phyloP scores from a whole-genome alignment of 2,888 invertebrate species.

The Eupsilia transversa region DNA sequence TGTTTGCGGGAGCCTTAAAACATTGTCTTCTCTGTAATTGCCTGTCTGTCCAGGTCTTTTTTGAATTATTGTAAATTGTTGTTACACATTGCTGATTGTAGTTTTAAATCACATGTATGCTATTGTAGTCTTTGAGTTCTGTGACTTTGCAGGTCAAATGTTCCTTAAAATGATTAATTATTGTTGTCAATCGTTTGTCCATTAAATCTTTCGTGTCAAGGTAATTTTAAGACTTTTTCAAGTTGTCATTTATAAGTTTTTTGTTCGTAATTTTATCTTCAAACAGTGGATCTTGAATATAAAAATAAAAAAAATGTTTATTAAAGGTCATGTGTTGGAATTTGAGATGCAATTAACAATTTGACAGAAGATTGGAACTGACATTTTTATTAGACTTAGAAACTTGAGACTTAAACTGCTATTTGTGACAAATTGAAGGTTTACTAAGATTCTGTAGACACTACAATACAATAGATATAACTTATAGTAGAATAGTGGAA shows the following conservation, averaged over 20 bases:
- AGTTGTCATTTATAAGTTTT: slow-evolving; percentile 14
- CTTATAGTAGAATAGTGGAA: no score
- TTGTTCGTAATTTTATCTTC: slow-evolving; percentile 13
- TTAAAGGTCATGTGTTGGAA: slow-evolving; percentile 16
- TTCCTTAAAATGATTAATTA: slow-evolving; percentile 38
- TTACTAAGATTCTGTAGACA: no score
- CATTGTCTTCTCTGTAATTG: not conserved
- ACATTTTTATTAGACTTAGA: slow-evolving; percentile 7
- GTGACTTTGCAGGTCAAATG: slow-evolving; percentile 1
- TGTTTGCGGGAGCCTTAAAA: no score
- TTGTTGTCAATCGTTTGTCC: slow-evolving; percentile 3
- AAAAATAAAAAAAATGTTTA: slow-evolving; percentile 17
- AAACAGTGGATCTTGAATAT: slow-evolving; percentile 2
- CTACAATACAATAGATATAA: no score
- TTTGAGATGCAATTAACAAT: slow-evolving; percentile 17
- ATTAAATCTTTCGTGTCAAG: slow-evolving; percentile 39
- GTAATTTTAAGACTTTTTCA: slow-evolving; percentile 22
- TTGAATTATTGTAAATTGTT: slow-evolving; percentile 11
- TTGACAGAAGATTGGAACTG: slow-evolving; percentile 1
- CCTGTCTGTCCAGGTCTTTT: no score
- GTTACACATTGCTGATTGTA: slow-evolving; percentile 12
- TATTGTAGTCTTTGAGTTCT: not conserved
- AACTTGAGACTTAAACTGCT: not conserved
- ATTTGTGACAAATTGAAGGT: no score
- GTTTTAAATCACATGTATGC: slow-evolving; percentile 7